Evolutionary conservation across 2,113 vertebrate species (phyloP), one percentile per base, ranked within the genome.

Genomic region (Ariopsis seemanni): DNA sequence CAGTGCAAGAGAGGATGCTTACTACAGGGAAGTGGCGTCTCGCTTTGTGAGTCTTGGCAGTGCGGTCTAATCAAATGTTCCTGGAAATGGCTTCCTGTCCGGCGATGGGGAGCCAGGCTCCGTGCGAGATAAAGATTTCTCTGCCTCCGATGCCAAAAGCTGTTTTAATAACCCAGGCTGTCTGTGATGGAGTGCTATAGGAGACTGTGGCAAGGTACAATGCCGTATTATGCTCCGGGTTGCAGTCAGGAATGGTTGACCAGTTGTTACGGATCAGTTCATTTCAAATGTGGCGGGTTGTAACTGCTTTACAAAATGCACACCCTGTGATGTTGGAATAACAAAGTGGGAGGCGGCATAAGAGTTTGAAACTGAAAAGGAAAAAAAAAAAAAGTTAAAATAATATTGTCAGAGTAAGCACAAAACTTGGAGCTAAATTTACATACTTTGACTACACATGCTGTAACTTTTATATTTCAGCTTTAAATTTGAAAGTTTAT

Each of bases 11-110:
- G 82, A 88, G 82, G 85, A 86, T 77, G 89, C 89, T 87, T 86
- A 85, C 87, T 86, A 84, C 34, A 34, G 85, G 87, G 81, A 85
- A 86, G 89, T 85, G 89, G 87, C 77, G 63, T 88, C 87, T 90
- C 87, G 69, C 86, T 83, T 85, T 89, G 87, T 90, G 87, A 85
- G 87, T 89, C 90, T 90, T 87, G 88, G 87, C 91, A 91, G 87
- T 71, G 74, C 30, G 65, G 77, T 84, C 82, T 89, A 90, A 91
- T 90, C 91, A 91, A 90, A 89, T 89, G 88, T 91, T 91, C 84
- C 91, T 86, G 91, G 91, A 91, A 91, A 90, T 83, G 86, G 83
- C 86, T 90, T 91, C 89, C 87, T 88, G 89, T 86, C 83, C 69
- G 50, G 69, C 12, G 87, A 86, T 67, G 86, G 69, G 85, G 83